Evolutionary conservation across 2,888 invertebrate genomes (phyloP).

Genomic region (Psylliodes chrysocephalus): DNA sequence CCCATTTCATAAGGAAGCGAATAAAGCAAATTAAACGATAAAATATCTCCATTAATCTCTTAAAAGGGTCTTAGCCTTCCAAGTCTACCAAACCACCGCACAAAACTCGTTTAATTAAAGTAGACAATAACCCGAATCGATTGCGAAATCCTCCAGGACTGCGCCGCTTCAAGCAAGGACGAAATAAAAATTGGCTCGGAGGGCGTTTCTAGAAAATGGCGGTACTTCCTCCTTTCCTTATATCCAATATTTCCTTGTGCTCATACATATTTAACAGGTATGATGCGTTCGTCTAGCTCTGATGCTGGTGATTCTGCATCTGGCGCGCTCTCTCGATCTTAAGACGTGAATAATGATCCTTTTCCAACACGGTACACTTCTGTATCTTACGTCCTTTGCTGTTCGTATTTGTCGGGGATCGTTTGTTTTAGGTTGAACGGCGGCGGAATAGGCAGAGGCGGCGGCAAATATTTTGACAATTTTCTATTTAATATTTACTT

Average conservation of each 20-base stretch:
- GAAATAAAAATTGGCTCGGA: slow-evolving; percentile 33
- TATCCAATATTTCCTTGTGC: slow-evolving; percentile 62
- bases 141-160: slow-evolving; percentile 30
- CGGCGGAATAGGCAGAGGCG: slow-evolving; percentile 19
- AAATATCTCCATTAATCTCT: slow-evolving; percentile 34
- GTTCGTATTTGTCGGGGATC: slow-evolving; percentile 42
- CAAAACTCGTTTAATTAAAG: slow-evolving; percentile 36
- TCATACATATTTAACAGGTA: slow-evolving; percentile 63
- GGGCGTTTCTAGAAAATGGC: slow-evolving; percentile 62
- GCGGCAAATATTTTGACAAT: too few species aligned
- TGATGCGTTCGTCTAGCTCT: slow-evolving; percentile 42
- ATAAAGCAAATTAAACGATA: slow-evolving; percentile 31
- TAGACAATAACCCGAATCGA: slow-evolving; percentile 39
- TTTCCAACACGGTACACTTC: slow-evolving; percentile 40
- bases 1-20: slow-evolving; percentile 23
- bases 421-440: slow-evolving; percentile 36
- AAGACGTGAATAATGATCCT: slow-evolving; percentile 47
- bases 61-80: slow-evolving; percentile 33
- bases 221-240: slow-evolving; percentile 62
- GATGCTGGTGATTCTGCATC: slow-evolving; percentile 15
- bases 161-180: slow-evolving; percentile 22
- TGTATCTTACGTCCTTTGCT: slow-evolving; percentile 49
- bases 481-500: too few species aligned
- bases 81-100: slow-evolving; percentile 25
- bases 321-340: slow-evolving; percentile 43